A percentile compares a stretch with the other conserved stretches of the same genome.
phyloP scores from a whole-genome alignment of 2,113 vertebrate genomes.

The Uria aalge region DNA sequence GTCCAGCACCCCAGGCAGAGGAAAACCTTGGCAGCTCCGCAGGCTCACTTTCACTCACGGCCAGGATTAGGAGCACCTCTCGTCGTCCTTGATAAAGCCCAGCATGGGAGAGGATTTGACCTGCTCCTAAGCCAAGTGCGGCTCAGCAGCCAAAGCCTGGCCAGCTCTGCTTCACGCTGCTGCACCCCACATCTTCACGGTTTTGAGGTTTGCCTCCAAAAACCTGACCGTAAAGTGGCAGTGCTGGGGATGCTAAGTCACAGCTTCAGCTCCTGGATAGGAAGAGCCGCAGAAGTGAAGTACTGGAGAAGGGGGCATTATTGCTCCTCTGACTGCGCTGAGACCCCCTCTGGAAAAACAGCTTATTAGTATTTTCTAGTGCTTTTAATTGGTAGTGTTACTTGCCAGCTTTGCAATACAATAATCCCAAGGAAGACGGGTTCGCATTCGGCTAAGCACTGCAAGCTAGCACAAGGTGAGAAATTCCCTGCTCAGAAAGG shows the following conservation, averaged over 20 bases:
- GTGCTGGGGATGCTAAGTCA: neutral
- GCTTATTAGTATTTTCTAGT: neutral
- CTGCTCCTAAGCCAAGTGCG: neutral
- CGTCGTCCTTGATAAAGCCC: conserved; percentile 9
- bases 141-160: neutral
- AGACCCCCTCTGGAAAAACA: neutral
- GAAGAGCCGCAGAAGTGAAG: neutral
- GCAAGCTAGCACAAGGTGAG: conserved; percentile 49
- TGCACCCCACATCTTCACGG: neutral
- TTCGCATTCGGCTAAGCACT: neutral
- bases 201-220: neutral
- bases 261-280: neutral
- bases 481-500: conserved; percentile 57
- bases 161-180: neutral
- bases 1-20: neutral
- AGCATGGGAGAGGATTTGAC: neutral
- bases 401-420: neutral
- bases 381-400: neutral
- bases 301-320: neutral
- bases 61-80: conserved; percentile 24
- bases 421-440: neutral
- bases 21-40: neutral
- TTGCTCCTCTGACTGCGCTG: neutral
- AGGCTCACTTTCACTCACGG: neutral
- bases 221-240: neutral